A percentile compares a stretch with the other conserved stretches of the same genome.
Conservation (phyloP, 1,140 invertebrate genomes). For the Ladona fulva region DNA sequence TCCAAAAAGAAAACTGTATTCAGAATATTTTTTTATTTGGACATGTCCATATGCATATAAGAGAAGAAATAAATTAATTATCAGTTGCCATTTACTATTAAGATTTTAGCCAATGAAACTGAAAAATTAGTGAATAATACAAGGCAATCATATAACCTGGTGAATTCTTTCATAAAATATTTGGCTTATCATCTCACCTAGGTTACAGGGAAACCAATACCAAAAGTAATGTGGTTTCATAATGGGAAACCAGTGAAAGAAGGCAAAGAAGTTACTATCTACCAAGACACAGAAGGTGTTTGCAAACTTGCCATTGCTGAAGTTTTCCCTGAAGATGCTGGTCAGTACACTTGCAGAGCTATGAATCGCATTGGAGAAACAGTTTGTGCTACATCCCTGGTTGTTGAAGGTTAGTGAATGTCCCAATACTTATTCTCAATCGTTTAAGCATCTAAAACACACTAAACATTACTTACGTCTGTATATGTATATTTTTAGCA, state of each 20-base stretch:
- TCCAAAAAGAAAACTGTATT: too few species aligned
- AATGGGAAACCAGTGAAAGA: constrained; percentile 60
- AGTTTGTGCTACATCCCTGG: constrained; percentile 64
- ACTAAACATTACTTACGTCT: constrained; percentile 12
- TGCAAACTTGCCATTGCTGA: constrained; percentile 80
- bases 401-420: constrained; percentile 64
- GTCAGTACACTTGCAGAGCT: constrained; percentile 74
- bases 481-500: constrained; percentile 50
- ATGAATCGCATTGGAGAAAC: constrained; percentile 78
- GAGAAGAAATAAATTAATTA: not conserved
- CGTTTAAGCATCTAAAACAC: not conserved
- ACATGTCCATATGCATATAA: too few species aligned
- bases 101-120: not conserved
- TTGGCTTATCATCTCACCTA: constrained; percentile 21
- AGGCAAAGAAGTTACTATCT: constrained; percentile 67
- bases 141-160: too few species aligned
- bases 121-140: too few species aligned
- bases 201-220: constrained; percentile 65
- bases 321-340: constrained; percentile 90
- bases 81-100: not conserved
- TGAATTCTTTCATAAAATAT: too few species aligned
- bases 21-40: too few species aligned
- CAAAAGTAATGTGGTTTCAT: constrained; percentile 74
- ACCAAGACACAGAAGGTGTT: constrained; percentile 63
- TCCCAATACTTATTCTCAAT: constrained; percentile 12